Conservation (phyloP, 30 jellyfish, hydroid and myxozoan species). For the Aurelia sp. region DNA sequence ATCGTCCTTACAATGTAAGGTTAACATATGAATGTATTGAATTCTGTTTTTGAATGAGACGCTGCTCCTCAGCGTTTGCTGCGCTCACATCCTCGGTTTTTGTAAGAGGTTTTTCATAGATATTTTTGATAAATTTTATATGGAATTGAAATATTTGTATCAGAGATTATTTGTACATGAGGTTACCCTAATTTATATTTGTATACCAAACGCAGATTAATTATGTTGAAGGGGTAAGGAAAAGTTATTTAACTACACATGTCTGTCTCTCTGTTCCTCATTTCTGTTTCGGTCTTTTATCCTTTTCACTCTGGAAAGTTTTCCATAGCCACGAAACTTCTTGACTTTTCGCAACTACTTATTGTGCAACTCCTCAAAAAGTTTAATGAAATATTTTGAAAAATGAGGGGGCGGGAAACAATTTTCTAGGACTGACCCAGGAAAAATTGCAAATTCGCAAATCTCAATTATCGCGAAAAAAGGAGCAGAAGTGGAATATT, state of each 20-base stretch:
- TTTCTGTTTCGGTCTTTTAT: background rate
- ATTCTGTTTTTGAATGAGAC: conserved; percentile 23
- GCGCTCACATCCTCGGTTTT: conserved; percentile 11
- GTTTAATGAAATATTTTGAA: too few species aligned
- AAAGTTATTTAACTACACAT: conserved; percentile 19
- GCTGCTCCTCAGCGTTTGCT: conserved; percentile 46
- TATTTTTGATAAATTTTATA: conserved; percentile 65
- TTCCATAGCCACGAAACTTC: too few species aligned
- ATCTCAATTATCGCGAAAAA: too few species aligned
- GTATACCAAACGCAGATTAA: conserved; percentile 61
- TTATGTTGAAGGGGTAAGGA: conserved; percentile 64
- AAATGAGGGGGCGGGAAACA: too few species aligned
- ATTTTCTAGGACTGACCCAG: too few species aligned
- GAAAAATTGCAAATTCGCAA: too few species aligned
- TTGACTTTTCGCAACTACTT: too few species aligned
- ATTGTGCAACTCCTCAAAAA: too few species aligned
- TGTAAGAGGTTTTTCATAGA: conserved; percentile 35
- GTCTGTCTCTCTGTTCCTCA: background rate
- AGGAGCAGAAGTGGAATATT: too few species aligned
- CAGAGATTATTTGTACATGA: conserved; percentile 83
- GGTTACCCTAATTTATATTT: conserved; percentile 75
- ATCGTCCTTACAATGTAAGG: conserved; percentile 73
- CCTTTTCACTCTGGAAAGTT: too few species aligned
- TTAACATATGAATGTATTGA: conserved; percentile 25
- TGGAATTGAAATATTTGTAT: conserved; percentile 71